A percentile compares a stretch with the other conserved stretches of the same genome.
These are phyloP conservation scores for Tyrophagus putrescentiae DNA, from an alignment of 1,140 invertebrate genomes.

Conservation along the genomic window DNA sequence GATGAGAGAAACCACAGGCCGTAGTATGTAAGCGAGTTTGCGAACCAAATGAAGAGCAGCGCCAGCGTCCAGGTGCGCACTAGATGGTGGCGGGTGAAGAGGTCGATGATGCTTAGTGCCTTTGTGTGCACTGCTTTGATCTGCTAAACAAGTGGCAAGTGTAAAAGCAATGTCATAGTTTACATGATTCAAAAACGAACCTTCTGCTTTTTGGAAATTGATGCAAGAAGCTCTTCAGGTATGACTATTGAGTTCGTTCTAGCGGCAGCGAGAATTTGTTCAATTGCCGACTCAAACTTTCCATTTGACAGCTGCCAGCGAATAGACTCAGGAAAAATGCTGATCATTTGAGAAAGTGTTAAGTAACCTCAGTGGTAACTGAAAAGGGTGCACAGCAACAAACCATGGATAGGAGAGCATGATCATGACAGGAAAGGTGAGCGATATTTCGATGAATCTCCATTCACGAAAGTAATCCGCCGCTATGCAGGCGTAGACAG, in stretches of 20 bases:
- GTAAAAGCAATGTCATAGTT: not conserved
- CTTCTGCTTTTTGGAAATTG: conserved; percentile 18
- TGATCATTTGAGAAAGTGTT: conserved; percentile 17
- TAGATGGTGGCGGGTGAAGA: conserved; percentile 23
- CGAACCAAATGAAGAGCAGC: conserved; percentile 28
- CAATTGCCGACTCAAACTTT: conserved; percentile 18
- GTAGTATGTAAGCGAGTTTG: conserved; percentile 31
- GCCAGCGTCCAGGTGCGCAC: conserved; percentile 26
- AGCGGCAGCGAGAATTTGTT: conserved; percentile 23
- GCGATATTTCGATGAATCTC: conserved; percentile 29
- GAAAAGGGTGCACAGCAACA: conserved; percentile 10
- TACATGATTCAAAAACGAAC: not conserved
- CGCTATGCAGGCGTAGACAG: conserved; percentile 29
- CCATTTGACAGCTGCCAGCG: conserved; percentile 26
- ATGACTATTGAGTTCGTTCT: conserved; percentile 23
- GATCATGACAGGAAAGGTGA: conserved; percentile 27
- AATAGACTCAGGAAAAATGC: conserved; percentile 27
- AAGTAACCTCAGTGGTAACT: not conserved
- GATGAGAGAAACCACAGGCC: conserved; percentile 29
- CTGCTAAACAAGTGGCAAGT: not conserved
- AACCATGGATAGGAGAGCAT: conserved; percentile 32
- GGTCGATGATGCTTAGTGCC: not conserved
- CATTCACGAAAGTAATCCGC: conserved; percentile 33
- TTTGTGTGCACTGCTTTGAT: not conserved
- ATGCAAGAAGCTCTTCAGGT: conserved; percentile 21